Evolutionary conservation across 2,797 vertebrate species (phyloP), one percentile per base, ranked within the genome.

Genomic region (Fundulus diaphanus): DNA sequence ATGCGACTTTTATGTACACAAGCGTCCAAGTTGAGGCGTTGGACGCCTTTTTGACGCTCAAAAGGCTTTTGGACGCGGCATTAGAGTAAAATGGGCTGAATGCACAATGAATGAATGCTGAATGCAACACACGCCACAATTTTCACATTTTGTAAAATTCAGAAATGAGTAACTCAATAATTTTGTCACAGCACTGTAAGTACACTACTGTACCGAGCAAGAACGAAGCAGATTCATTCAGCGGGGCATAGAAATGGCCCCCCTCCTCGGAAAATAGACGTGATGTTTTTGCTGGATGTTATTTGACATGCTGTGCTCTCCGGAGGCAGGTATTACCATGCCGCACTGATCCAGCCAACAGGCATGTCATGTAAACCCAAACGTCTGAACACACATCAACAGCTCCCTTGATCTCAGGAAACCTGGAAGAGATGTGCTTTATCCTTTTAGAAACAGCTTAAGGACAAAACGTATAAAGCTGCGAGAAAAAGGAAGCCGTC

Each of bases 321-420:
- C 63, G 35, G 73, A 79, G 73, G 65, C 71, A 65, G n/a, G 46
- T 46, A 31, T 73, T 27, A 72, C 69, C 18, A 27, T 22, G 51
- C 70, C 61, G 46, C n/a, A 7, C n/a, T n/a, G 51, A 72, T 70
- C 73, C 48, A 79, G 40, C 70, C 51, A 7, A 16, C 72, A 67
- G 70, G n/a, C 67, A 52, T 20, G 3, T 70, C 54, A 72, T 22
- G 61, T 68, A 71, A 67, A 73, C 52, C 59, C 37, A 11, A 66
- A 51, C 40, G 42, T 12, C 46, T 69, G n/a, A 40, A 73, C 29
- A 65, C 24, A 27, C 27, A 22, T 40, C 7, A 70, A 13, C 27
- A 37, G 48, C 16, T 48, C 42, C 42, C 35, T 74, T 44, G 1
- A 20, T 68, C 31, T 66, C 70, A 42, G 68, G 37, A 72, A 72